Conservation (phyloP, 2,113 vertebrate species). For the Colaptes auratus region DNA sequence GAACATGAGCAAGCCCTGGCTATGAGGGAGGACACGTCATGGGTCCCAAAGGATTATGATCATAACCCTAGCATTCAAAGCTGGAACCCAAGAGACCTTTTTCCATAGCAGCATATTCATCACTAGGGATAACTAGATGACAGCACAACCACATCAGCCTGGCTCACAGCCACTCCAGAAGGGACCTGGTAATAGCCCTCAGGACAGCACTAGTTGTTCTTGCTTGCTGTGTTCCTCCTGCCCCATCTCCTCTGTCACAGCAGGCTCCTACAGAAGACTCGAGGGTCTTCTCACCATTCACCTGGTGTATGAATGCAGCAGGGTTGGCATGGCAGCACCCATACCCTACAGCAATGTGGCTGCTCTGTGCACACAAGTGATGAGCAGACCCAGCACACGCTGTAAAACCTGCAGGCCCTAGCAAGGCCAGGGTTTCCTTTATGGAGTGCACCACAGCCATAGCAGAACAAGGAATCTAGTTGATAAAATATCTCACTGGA, state of each 20-base stretch:
- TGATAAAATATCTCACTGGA: not conserved
- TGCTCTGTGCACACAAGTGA: accelerated
- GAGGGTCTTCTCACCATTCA: not conserved
- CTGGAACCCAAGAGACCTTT: not conserved
- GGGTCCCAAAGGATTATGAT: not conserved
- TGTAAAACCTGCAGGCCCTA: not conserved
- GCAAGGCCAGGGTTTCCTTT: not conserved
- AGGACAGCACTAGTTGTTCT: not conserved
- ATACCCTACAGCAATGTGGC: accelerated
- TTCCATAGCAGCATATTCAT: not conserved
- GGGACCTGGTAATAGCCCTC: accelerated
- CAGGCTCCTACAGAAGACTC: not conserved
- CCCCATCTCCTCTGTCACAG: not conserved
- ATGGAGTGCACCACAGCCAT: accelerated
- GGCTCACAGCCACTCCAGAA: not conserved
- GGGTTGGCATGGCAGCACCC: accelerated
- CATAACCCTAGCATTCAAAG: not conserved
- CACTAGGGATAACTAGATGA: not conserved
- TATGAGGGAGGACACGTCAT: not conserved
- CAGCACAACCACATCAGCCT: not conserved
- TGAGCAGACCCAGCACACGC: accelerated
- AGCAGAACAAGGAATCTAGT: not conserved
- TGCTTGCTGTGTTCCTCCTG: not conserved
- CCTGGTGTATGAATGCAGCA: not conserved
- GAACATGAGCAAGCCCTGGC: not conserved